Evolutionary conservation across 2,797 vertebrate species (phyloP), one percentile per base, ranked within the genome.

Genomic region (Neoniphon sammara): DNA sequence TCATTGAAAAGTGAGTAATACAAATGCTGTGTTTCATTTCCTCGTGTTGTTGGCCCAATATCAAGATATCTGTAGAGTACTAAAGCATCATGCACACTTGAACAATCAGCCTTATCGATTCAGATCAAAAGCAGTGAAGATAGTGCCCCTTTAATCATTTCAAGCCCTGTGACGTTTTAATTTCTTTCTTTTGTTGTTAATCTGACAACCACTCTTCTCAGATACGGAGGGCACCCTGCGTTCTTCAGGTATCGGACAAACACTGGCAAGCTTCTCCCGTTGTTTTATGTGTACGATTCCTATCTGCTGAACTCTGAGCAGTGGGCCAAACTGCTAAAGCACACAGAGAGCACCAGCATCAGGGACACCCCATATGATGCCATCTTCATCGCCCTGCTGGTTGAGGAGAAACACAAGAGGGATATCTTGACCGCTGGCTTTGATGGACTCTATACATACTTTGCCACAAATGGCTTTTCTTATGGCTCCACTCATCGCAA

Each of bases 231-330:
- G 57, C 97, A 99, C 83, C 96, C 97, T 6, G 97, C 97, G 23
- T 98, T 99, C 92, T 99, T 96, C 87, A 96, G 93, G 71, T 95
- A 95, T 83, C 95, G 91, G 78, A 96, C 96, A 2, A 94, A 88
- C 83, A 94, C 85, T 0, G 96, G 97, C 56, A 96, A 89, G 88
- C 70, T 92, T 7, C 95, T 98, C 64, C 98, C 98, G 0, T 87
- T 99, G 89, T 98, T 98, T 88, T 99, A 99, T 70, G 81, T 99
- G 66, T 99, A 99, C 71, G 98, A 99, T 92, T 99, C 97, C 0
- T 99, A 99, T 0, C 91, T 98, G 83, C 95, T 96, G 71, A 95
- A 94, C 76, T 94, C 96, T 5, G 95, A 96, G 73, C 94, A 94
- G 75, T 99, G 97, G 98, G 93, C 95, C 72, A 95, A 94, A 66